phyloP scores from a whole-genome alignment of 1,140 invertebrate genomes.

The Lasioglossum baleicum region DNA sequence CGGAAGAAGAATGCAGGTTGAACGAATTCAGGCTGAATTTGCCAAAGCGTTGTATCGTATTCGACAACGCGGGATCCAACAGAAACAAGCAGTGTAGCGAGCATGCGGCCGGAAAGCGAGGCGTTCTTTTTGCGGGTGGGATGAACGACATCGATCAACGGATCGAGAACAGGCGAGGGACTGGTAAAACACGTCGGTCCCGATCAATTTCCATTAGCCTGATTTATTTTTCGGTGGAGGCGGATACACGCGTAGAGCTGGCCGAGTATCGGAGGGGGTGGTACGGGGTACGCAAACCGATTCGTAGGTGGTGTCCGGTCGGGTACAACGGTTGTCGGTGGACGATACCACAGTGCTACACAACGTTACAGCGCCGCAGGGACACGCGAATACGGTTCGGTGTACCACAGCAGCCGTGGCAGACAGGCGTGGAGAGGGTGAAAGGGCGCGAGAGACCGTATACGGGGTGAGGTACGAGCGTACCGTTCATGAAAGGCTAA shows the following conservation, averaged over 20 bases:
- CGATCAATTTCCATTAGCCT: slow-evolving; percentile 47
- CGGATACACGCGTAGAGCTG: slow-evolving; percentile 32
- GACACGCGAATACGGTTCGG: slow-evolving; percentile 18
- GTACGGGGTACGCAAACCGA: not conserved
- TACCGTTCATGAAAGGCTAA: slow-evolving; percentile 77
- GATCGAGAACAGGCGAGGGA: not conserved
- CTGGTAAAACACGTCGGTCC: slow-evolving; percentile 19
- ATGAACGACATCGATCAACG: slow-evolving; percentile 26
- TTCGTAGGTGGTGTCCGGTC: not conserved
- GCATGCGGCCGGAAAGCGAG: not conserved
- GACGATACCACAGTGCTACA: no score
- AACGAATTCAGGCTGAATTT: no score
- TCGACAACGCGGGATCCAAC: no score
- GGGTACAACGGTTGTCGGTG: no score
- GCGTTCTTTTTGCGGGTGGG: slow-evolving; percentile 14
- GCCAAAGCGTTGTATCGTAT: no score
- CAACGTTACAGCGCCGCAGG: not conserved
- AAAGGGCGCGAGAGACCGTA: slow-evolving; percentile 2
- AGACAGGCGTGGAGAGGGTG: not conserved
- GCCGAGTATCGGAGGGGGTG: not conserved
- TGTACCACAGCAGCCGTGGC: slow-evolving; percentile 17
- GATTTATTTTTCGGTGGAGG: slow-evolving; percentile 29
- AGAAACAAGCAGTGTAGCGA: no score
- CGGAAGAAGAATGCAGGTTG: no score
- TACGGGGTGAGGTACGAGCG: slow-evolving; percentile 47